These are phyloP conservation scores for Leucopternis melanops DNA, from an alignment of 2,113 vertebrate genomes.

Conservation along the genomic window DNA sequence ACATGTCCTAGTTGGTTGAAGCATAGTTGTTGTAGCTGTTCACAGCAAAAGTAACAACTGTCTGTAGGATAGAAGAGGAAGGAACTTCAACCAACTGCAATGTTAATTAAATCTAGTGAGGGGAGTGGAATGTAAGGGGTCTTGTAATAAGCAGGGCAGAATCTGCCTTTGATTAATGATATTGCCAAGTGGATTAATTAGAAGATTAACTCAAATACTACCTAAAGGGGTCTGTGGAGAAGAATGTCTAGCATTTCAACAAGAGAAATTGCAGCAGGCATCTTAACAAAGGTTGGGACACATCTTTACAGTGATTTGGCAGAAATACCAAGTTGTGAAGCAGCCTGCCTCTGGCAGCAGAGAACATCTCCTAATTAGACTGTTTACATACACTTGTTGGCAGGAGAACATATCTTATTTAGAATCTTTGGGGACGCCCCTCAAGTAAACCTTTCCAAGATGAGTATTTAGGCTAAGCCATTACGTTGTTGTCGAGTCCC, in stretches of 20 bases:
- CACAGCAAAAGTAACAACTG: not conserved
- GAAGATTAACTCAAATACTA: constrained; percentile 26
- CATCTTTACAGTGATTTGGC: not conserved
- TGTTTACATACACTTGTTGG: constrained; percentile 10
- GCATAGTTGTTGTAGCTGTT: not conserved
- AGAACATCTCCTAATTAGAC: constrained; percentile 5
- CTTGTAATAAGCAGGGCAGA: constrained; percentile 20
- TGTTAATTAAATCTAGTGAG: constrained; percentile 44
- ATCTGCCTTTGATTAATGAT: constrained; percentile 46
- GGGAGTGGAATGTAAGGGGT: not conserved
- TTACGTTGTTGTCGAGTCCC: not conserved
- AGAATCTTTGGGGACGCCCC: not conserved
- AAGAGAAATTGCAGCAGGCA: not conserved
- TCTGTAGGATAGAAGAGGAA: not conserved
- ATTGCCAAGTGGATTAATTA: constrained; percentile 55
- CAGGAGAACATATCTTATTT: not conserved
- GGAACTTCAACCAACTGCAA: not conserved
- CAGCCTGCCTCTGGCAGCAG: not conserved
- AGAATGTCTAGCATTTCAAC: not conserved
- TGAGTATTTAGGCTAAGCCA: not conserved
- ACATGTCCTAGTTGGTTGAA: not conserved
- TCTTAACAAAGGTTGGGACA: not conserved
- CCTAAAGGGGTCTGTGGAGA: not conserved
- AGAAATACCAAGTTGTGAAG: not conserved
- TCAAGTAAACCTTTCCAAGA: constrained; percentile 14